Base-by-base conservation (phyloP, 2,113 vertebrate genomes). In the Oncorhynchus tshawytscha region DNA sequence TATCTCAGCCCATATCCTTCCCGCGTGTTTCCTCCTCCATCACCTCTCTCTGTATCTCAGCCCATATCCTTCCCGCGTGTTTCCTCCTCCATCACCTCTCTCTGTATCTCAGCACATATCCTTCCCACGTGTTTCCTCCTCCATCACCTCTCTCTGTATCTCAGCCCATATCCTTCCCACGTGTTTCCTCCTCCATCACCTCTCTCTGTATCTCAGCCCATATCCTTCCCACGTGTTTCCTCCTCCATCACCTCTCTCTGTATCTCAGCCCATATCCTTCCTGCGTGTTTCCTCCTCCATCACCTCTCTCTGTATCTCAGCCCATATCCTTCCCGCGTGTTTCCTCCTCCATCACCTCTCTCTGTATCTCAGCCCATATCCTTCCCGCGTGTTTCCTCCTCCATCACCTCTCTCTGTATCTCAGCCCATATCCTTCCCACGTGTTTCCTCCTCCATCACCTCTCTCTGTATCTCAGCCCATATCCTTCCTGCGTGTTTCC, bases 321-420 rank as follows among this genome's bases (percentile, higher is more conserved):
- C 24, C 66, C 16, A 66, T 74, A 27, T 27, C 25, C 25, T 27
- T 27, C 25, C 25, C 25, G 0, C 2, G 25, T 27, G 25, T 27
- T 27, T 27, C 25, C 59, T 51, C 34, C 34, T 59, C 74, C 62
- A 71, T 67, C 5, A 22, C 74, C 74, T 73, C 77, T 49, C 62
- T 71, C 82, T 77, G 72, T 62, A 84, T 77, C 70, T 81, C 24
- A 11, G 60, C 24, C 66, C 16, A 66, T 74, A 27, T 27, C 25
- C 25, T 27, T 27, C 25, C 25, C 2, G 2, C 2, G 25, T 27
- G 25, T 27, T 27, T 27, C 2, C 59, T 51, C 34, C 34, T 59
- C 74, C 62, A 71, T 70, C 5, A 22, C 72, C 77, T 49, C 62
- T 71, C 77, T 71, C 82, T 77, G 72, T 62, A 83, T 77, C 70